A percentile compares a stretch with the other conserved stretches of the same genome.
Conservation (phyloP, 2,888 invertebrate species). For the Phasia obesa region DNA sequence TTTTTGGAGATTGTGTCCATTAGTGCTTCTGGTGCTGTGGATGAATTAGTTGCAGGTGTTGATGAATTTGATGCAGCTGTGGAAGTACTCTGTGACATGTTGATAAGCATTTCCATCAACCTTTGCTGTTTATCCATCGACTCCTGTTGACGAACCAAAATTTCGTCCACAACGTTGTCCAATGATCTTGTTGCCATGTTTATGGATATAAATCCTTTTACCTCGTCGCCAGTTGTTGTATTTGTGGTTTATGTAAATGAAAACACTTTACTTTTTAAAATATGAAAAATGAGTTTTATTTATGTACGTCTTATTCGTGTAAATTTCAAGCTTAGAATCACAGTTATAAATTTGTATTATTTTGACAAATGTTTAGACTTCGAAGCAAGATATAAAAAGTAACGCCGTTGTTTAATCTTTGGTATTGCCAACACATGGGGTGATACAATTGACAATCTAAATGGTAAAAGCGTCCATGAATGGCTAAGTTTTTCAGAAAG, state of each 20-base stretch:
- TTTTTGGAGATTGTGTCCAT: conserved; percentile 42
- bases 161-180: not conserved
- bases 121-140: conserved; percentile 37
- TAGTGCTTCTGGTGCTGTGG: conserved; percentile 32
- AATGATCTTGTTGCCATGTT: not conserved
- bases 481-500: conserved; percentile 1
- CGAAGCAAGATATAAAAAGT: too few relatives aligned
- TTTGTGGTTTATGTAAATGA: not conserved
- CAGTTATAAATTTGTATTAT: too few relatives aligned
- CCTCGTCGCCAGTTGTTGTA: not conserved
- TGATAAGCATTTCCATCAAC: conserved; percentile 33
- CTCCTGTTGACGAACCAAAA: conserved; percentile 31
- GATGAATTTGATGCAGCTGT: not conserved
- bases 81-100: conserved; percentile 10
- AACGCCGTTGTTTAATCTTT: too few relatives aligned
- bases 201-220: not conserved
- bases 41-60: not conserved
- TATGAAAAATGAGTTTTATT: too few relatives aligned
- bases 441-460: not conserved
- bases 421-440: not conserved
- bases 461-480: not conserved
- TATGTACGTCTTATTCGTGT: too few relatives aligned
- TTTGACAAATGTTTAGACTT: too few relatives aligned
- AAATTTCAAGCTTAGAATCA: too few relatives aligned
- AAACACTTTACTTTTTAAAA: not conserved